Base-by-base conservation (phyloP, 2,888 invertebrate species). In the Zhengitettix transpicula region DNA sequence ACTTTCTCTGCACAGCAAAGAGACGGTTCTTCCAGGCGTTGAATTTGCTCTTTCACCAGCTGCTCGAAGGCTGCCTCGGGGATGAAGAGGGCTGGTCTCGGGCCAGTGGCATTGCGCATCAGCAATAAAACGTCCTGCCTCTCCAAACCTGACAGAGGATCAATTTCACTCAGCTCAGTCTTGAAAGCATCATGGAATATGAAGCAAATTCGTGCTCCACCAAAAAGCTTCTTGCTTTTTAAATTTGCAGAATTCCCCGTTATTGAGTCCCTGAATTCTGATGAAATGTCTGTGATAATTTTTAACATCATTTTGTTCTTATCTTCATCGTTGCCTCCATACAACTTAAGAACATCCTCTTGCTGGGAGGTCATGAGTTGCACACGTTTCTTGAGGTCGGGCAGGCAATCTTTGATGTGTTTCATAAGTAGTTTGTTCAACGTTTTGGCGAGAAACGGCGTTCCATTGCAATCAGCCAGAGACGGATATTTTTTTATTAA, bases 351-450 rank as follows among this genome's bases (percentile, higher is more conserved):
- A 28, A 98, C 77, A 0, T 91, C 88, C 82, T 98, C 97, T 75
- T 95, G 99, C 75, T 99, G 99, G 1, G 97, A 92, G 67, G 93
- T 88, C 90, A 98, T 92, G 16, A 96, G 88, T 71, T 97, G 98
- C 1, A 99, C 96, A 62, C 99, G 84, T 3, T 95, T 95, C 87
- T 99, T 99, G 58, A 99, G 79, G 73, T 99, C 97, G 9, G 99
- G 99, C 62, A 99, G 78, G 72, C 98, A 99, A 73, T 99, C 98
- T 66, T 98, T 81, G 70, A 99, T 99, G 74, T 99, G 99, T 75
- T 98, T 96, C 97, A 99, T 98, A 52, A 99, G 78, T 57, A 99
- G 79, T 68, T 97, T 83, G 75, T 98, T 99, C 54, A 99, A 77
- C 52, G 97, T 98, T 75, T 97, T 98, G 0, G 96, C 95, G 68